Conservation (phyloP, 2,113 vertebrate species). For the Burhinus oedicnemus region DNA sequence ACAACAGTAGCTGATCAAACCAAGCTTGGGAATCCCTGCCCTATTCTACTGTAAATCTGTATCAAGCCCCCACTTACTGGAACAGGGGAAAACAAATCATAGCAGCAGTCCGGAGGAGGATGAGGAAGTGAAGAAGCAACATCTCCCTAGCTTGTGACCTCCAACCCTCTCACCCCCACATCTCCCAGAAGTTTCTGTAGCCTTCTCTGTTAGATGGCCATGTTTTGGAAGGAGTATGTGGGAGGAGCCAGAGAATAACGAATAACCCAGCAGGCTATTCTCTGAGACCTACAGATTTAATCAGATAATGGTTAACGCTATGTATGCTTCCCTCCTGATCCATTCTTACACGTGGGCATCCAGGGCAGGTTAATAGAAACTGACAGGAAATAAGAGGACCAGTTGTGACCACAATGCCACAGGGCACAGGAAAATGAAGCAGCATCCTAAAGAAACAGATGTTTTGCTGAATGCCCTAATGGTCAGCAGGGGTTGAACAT, state of each 20-base stretch:
- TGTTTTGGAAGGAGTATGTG: not conserved
- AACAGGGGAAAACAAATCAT: constrained; percentile 7
- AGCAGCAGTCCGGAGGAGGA: not conserved
- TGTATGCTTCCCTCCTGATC: not conserved
- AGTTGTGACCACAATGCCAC: not conserved
- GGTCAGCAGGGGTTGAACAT: not conserved
- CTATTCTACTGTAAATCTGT: not conserved
- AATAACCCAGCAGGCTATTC: not conserved
- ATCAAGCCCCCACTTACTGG: not conserved
- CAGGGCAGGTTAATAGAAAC: not conserved
- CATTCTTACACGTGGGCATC: not conserved
- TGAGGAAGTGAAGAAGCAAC: constrained; percentile 48
- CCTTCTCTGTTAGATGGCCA: not conserved
- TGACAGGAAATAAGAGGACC: not conserved
- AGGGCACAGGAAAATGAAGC: not conserved
- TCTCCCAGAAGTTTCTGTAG: not conserved
- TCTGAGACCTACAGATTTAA: not conserved
- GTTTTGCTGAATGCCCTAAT: not conserved
- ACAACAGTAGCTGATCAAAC: not conserved
- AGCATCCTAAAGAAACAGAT: not conserved
- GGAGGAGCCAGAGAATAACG: not conserved
- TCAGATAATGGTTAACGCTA: not conserved
- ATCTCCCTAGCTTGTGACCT: not conserved
- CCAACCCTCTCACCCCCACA: not conserved
- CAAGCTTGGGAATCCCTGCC: constrained; percentile 23